A percentile compares a stretch with the other conserved stretches of the same genome.
Evolutionary conservation across 2,113 vertebrate genomes (phyloP).

Genomic region (Rhinichthys klamathensis): DNA sequence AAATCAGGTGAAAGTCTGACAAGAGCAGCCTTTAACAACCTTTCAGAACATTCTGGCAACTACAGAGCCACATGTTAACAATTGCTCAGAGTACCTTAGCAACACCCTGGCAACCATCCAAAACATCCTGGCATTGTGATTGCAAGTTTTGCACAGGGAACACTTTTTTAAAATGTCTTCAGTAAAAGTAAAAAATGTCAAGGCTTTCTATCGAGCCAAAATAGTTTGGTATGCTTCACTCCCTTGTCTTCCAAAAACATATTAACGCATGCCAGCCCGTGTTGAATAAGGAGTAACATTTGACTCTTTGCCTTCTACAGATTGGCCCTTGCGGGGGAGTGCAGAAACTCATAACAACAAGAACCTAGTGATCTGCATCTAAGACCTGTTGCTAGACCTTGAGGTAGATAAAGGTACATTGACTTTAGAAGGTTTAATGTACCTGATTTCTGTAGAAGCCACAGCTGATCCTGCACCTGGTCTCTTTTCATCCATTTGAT

Average conservation of each 20-base stretch:
- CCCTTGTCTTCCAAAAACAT: not conserved
- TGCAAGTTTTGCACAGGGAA: not conserved
- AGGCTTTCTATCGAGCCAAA: not conserved
- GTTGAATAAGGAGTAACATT: constrained; percentile 1
- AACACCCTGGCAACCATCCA: too few species aligned
- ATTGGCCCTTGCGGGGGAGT: not conserved
- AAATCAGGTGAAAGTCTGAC: too few species aligned
- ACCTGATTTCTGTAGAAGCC: constrained; percentile 80
- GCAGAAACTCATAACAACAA: not conserved
- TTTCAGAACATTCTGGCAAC: too few species aligned
- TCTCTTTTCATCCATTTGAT: constrained; percentile 76
- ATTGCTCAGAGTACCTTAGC: too few species aligned
- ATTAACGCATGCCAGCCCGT: not conserved
- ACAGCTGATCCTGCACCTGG: constrained; percentile 22
- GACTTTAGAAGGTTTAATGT: not conserved
- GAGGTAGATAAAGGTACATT: not conserved
- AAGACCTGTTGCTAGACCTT: not conserved
- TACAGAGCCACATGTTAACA: too few species aligned
- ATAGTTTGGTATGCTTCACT: constrained; percentile 13
- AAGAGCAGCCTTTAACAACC: too few species aligned
- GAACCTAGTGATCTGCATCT: not conserved
- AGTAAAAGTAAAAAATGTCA: not conserved
- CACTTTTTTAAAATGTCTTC: not conserved
- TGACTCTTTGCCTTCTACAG: not conserved
- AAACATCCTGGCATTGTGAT: not conserved